phyloP scores from a whole-genome alignment of 2,113 vertebrate genomes.

The Nanger granti region DNA sequence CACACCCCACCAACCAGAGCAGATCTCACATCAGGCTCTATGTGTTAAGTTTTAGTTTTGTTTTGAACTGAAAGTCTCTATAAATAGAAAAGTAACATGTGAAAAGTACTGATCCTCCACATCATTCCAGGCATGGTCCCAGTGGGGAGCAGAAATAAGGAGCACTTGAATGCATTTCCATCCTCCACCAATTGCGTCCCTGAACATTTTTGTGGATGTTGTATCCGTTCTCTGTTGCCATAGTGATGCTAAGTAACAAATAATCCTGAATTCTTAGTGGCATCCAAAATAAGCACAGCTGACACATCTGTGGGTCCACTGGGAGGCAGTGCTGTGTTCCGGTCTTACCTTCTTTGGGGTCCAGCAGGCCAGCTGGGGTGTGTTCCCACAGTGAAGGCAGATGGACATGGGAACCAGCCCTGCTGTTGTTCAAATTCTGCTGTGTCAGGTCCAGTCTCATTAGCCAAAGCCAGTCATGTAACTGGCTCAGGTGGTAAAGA shows the following conservation, averaged over 20 bases:
- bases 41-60: background rate
- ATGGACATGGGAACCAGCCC: background rate
- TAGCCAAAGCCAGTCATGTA: background rate
- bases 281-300: background rate
- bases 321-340: background rate
- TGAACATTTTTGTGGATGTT: too few relatives aligned
- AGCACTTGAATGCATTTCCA: background rate
- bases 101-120: background rate
- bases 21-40: background rate
- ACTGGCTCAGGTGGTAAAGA: background rate
- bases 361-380: fast-evolving
- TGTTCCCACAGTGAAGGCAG: background rate
- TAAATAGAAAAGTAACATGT: background rate
- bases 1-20: background rate
- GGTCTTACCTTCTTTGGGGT: background rate
- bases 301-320: background rate
- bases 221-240: background rate
- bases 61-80: background rate
- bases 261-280: too few relatives aligned
- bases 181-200: background rate
- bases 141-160: background rate
- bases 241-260: background rate
- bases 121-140: background rate
- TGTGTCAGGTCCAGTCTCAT: background rate
- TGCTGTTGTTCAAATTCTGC: background rate